These are phyloP conservation scores for Norana najaformis DNA, from an alignment of 2,888 invertebrate genomes.

Conservation along the genomic window DNA sequence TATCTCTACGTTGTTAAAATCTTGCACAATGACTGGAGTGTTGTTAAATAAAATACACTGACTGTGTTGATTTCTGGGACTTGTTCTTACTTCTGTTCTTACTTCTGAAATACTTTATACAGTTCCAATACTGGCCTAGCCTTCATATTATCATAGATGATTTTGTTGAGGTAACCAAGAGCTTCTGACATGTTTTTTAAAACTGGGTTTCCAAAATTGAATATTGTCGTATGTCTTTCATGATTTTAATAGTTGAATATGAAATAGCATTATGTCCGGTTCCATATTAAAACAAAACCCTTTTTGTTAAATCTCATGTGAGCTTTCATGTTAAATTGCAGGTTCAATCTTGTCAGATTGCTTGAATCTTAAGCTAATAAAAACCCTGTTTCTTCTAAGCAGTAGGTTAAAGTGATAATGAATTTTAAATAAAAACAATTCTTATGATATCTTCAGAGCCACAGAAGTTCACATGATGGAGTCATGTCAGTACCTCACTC, in stretches of 20 bases:
- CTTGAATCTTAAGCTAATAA: not conserved
- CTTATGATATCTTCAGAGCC: not conserved
- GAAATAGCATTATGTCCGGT: too few relatives aligned
- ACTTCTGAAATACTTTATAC: not conserved
- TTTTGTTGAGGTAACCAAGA: not conserved
- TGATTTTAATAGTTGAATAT: too few relatives aligned
- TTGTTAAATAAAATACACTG: not conserved
- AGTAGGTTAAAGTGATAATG: not conserved
- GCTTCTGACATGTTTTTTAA: too few relatives aligned
- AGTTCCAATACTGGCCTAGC: not conserved
- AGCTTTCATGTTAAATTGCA: not conserved
- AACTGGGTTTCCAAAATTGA: too few relatives aligned
- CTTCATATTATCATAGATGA: not conserved
- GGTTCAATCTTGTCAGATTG: not conserved
- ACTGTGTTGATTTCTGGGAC: not conserved
- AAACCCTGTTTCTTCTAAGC: not conserved
- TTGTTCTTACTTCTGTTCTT: too few relatives aligned
- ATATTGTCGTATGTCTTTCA: too few relatives aligned
- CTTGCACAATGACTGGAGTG: not conserved
- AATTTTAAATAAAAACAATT: not conserved
- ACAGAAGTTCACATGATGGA: slow-evolving; percentile 16
- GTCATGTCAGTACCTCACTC: not conserved
- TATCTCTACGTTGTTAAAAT: not conserved
- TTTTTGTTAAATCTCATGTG: too few relatives aligned
- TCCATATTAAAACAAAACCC: too few relatives aligned